Percentiles rank a stretch among this genome's conserved stretches.
These are phyloP conservation scores for Epinephelus malabaricus DNA, from an alignment of 2,797 vertebrate genomes.

Conservation along the genomic window DNA sequence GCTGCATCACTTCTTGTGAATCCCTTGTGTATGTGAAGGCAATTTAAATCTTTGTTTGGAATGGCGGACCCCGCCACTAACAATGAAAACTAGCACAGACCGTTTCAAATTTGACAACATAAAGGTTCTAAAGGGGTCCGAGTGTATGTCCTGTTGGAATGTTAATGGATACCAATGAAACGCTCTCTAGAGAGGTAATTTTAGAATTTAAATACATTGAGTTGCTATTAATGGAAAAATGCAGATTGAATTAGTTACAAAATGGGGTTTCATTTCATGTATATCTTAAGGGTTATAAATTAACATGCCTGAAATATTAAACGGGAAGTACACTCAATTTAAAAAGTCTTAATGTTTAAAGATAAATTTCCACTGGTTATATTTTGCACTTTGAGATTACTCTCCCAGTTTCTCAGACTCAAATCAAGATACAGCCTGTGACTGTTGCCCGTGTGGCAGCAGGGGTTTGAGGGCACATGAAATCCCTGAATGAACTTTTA, in stretches of 20 bases:
- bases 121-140: no score
- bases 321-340: background rate
- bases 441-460: background rate
- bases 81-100: background rate
- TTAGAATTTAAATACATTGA: background rate
- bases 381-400: conserved; percentile 3
- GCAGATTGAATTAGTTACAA: background rate
- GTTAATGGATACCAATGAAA: no score
- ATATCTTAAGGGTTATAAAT: background rate
- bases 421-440: conserved; percentile 4
- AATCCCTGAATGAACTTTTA: conserved; percentile 47
- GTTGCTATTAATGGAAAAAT: background rate
- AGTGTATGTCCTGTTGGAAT: no score
- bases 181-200: background rate
- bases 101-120: no score
- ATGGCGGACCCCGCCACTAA: background rate
- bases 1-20: background rate
- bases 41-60: background rate
- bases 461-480: conserved; percentile 10
- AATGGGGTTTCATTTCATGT: background rate
- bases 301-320: background rate
- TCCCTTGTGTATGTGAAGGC: background rate
- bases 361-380: background rate
- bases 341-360: background rate
- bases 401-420: background rate